Evolutionary conservation across 2,797 vertebrate species (phyloP).

Genomic region (Myripristis jacobus): DNA sequence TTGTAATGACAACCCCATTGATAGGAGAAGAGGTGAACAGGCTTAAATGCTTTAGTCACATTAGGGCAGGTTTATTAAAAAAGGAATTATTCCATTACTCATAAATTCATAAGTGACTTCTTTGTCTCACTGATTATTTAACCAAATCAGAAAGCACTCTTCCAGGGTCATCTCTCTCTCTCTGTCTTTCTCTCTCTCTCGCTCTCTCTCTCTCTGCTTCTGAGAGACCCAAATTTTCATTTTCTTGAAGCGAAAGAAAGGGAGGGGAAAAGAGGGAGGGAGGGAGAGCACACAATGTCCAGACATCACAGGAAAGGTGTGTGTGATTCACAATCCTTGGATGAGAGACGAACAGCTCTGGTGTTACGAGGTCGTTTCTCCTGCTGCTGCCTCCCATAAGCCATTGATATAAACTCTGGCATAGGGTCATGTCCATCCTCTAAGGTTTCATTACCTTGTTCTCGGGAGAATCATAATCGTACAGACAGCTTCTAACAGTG

Average conservation of each 20-base stretch:
- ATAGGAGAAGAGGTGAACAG: no score
- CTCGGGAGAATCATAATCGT: conserved; percentile 52
- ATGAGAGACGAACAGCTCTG: conserved; percentile 23
- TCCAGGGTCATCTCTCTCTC: neutral
- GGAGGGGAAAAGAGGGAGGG: neutral
- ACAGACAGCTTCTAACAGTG: conserved; percentile 45
- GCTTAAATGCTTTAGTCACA: neutral
- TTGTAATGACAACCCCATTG: no score
- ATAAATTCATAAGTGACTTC: no score
- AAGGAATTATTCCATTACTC: no score
- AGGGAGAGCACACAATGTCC: neutral
- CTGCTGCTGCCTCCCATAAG: conserved; percentile 21
- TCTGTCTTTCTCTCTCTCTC: neutral
- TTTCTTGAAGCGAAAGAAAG: neutral
- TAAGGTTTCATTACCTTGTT: conserved; percentile 62
- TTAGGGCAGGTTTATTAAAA: neutral
- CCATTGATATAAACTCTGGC: conserved; percentile 35
- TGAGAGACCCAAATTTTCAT: neutral
- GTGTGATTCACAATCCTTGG: conserved; percentile 14
- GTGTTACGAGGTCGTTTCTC: conserved; percentile 26
- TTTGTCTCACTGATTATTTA: neutral
- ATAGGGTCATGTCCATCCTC: conserved; percentile 33
- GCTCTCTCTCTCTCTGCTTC: neutral
- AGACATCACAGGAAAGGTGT: conserved; percentile 8
- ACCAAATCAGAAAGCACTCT: neutral